Conservation (phyloP, 2,113 vertebrate genomes). For the Hymenochirus boettgeri region DNA sequence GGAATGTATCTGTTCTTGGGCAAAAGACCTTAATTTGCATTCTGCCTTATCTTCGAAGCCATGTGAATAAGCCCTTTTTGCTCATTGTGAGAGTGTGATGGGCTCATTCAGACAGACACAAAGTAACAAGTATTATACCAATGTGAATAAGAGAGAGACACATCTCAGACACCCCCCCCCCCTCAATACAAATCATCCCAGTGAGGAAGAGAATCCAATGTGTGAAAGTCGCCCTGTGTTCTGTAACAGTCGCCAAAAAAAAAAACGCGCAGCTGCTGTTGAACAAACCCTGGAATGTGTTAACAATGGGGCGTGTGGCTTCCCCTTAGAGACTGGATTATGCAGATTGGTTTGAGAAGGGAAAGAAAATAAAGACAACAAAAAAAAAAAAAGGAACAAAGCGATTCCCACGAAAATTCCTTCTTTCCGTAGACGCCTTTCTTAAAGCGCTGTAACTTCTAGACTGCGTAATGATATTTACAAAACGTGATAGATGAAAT, state of each 20-base stretch:
- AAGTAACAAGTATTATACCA: conserved; percentile 11
- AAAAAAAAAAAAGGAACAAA: no score
- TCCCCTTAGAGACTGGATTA: conserved; percentile 19
- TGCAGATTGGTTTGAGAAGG: conserved; percentile 32
- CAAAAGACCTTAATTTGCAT: conserved; percentile 47
- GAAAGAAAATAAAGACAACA: no score
- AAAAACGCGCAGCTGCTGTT: no score
- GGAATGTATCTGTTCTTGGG: conserved; percentile 46
- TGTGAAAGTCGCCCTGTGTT: no score
- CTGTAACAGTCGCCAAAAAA: no score
- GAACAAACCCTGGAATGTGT: no score
- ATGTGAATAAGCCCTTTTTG: conserved; percentile 29
- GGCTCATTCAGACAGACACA: conserved; percentile 34
- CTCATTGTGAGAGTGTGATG: conserved; percentile 1
- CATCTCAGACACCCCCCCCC: background rate
- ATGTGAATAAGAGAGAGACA: background rate
- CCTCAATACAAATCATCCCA: no score
- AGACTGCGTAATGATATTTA: no score
- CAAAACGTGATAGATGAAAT: conserved; percentile 83
- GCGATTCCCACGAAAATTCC: no score
- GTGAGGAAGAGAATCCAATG: no score
- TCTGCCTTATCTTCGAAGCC: conserved; percentile 8
- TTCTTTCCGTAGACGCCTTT: no score
- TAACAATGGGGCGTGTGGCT: conserved; percentile 17
- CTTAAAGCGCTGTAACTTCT: no score